Evolutionary conservation across 1,140 invertebrate genomes (phyloP).

Genomic region (Dreissena rostriformis): DNA sequence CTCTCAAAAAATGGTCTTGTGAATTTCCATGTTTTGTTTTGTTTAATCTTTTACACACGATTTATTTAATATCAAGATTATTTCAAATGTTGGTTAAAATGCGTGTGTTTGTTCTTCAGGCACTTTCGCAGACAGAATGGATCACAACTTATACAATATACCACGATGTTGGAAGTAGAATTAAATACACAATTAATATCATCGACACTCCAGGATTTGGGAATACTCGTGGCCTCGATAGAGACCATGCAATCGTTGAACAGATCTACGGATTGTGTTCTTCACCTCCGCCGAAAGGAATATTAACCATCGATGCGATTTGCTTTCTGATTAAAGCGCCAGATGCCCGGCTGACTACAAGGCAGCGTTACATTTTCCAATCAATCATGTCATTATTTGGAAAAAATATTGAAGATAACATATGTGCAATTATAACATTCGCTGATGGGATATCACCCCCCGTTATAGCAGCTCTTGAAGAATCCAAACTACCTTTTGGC

Average conservation of each 20-base stretch:
- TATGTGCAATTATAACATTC: constrained; percentile 8
- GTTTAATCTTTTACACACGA: too few species aligned
- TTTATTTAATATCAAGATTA: too few species aligned
- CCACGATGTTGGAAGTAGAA: background rate
- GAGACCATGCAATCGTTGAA: constrained; percentile 1
- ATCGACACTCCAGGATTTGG: constrained; percentile 47
- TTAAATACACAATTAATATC: constrained; percentile 26
- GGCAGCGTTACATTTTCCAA: constrained; percentile 8
- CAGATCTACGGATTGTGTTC: background rate
- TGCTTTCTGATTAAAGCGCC: constrained; percentile 20
- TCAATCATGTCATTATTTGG: background rate
- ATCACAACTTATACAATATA: constrained; percentile 46
- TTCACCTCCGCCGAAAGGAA: background rate
- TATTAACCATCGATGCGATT: constrained; percentile 54
- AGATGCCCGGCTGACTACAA: background rate
- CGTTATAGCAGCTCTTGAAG: background rate
- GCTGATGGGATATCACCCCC: constrained; percentile 2
- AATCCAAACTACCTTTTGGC: constrained; percentile 1
- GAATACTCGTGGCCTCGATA: constrained; percentile 56
- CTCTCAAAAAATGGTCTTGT: too few species aligned
- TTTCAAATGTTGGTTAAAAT: too few species aligned
- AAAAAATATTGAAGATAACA: constrained; percentile 12
- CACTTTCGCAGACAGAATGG: constrained; percentile 46
- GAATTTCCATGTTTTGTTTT: too few species aligned
- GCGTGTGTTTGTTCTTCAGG: background rate